These are phyloP conservation scores for Smithornis capensis DNA, from an alignment of 2,113 vertebrate genomes.

Conservation along the genomic window DNA sequence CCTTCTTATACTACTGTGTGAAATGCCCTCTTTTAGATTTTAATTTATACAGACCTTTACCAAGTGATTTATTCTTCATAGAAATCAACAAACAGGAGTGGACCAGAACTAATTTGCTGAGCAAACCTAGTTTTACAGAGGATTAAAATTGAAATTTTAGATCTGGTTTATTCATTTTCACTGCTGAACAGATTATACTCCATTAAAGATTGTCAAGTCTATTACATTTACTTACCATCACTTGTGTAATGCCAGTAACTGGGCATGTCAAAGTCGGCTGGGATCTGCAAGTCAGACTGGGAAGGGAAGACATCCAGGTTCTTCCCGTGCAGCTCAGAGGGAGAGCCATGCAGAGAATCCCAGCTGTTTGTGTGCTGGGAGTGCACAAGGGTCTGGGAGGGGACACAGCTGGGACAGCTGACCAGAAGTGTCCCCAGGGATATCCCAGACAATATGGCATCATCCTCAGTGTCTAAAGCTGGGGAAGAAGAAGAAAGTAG, in stretches of 20 bases:
- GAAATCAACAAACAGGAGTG: not conserved
- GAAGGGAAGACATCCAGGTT: not conserved
- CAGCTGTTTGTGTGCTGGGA: not conserved
- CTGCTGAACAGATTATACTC: not conserved
- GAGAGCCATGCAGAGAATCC: not conserved
- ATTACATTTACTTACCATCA: not conserved
- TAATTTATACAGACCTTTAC: not conserved
- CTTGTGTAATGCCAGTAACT: not conserved
- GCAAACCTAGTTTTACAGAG: not conserved
- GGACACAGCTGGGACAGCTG: not conserved
- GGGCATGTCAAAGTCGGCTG: not conserved
- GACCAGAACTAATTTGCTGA: not conserved
- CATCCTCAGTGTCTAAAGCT: not conserved
- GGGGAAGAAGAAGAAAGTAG: not conserved
- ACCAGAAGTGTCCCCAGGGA: rapidly evolving
- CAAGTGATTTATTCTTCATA: not conserved
- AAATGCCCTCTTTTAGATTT: not conserved
- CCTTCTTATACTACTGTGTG: not conserved
- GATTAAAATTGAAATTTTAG: not conserved
- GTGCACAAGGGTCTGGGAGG: not conserved
- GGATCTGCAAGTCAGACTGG: not conserved
- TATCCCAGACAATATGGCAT: rapidly evolving
- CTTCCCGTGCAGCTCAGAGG: not conserved
- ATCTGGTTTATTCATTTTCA: not conserved
- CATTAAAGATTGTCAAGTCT: not conserved